A percentile compares a stretch with the other conserved stretches of the same genome.
Conservation (phyloP, 1,140 invertebrate genomes). For the Drosophila busckii region DNA sequence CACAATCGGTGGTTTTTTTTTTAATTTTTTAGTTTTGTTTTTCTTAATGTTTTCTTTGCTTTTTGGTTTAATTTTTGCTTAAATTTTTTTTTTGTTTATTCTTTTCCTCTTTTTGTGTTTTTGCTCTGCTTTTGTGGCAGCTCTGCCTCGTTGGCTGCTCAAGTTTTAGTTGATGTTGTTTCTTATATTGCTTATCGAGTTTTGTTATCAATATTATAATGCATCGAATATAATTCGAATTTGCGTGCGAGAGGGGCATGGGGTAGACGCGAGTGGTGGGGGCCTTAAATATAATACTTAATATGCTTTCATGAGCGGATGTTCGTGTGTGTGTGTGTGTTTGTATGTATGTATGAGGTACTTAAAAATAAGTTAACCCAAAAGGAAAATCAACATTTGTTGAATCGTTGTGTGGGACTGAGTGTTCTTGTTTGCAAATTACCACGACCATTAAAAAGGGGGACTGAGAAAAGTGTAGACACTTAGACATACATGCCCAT, state of each 20-base stretch:
- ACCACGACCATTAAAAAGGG: slow-evolving; percentile 1
- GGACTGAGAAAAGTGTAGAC: slow-evolving; percentile 1
- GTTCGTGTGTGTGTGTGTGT: slow-evolving; percentile 6
- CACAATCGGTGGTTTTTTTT: slow-evolving; percentile 78
- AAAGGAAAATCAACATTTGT: slow-evolving; percentile 47
- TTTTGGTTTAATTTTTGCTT: slow-evolving; percentile 10
- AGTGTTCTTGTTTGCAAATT: slow-evolving; percentile 27
- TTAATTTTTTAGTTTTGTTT: slow-evolving; percentile 46
- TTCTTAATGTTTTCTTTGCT: slow-evolving; percentile 19
- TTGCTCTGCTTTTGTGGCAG: slow-evolving; percentile 24
- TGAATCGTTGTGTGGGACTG: slow-evolving; percentile 24
- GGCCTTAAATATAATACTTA: slow-evolving; percentile 71
- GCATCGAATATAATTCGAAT: slow-evolving; percentile 38
- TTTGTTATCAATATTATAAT: slow-evolving; percentile 48
- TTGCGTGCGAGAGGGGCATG: slow-evolving; percentile 9
- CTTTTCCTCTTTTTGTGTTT: no score
- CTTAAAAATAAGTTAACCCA: slow-evolving; percentile 45
- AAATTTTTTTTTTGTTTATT: slow-evolving; percentile 12
- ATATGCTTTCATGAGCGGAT: slow-evolving; percentile 48
- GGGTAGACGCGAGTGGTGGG: slow-evolving; percentile 9
- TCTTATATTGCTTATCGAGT: slow-evolving; percentile 66
- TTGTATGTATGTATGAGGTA: slow-evolving; percentile 24
- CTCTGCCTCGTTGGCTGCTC: slow-evolving; percentile 22
- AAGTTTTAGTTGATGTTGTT: slow-evolving; percentile 22
- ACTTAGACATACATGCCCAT: slow-evolving; percentile 93